phyloP scores from a whole-genome alignment of 2,888 invertebrate genomes.

The Lordiphosa andalusiaca region DNA sequence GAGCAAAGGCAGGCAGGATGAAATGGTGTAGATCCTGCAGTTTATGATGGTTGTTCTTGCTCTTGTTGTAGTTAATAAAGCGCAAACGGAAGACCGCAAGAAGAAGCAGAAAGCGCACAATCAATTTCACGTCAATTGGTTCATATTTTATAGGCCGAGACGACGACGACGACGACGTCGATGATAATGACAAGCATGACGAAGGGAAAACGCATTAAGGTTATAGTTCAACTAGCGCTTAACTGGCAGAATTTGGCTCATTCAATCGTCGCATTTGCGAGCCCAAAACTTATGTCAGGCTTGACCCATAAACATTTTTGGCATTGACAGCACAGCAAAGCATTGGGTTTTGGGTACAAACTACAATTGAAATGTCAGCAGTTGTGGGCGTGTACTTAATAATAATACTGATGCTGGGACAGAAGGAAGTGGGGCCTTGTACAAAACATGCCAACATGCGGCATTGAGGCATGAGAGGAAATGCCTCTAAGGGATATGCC shows the following conservation, averaged over 20 bases:
- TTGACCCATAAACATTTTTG: conserved; percentile 55
- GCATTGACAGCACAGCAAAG: conserved; percentile 34
- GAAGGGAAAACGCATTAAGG: conserved; percentile 49
- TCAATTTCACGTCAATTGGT: conserved; percentile 75
- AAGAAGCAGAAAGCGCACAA: conserved; percentile 38
- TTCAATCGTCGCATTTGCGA: background rate
- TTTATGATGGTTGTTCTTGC: conserved; percentile 58
- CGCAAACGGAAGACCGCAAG: conserved; percentile 49
- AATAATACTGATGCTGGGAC: conserved; percentile 22
- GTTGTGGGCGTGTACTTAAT: conserved; percentile 30
- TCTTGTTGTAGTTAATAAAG: conserved; percentile 62
- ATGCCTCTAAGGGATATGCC: conserved; percentile 23
- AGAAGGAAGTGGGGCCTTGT: conserved; percentile 10
- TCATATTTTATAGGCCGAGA: conserved; percentile 65
- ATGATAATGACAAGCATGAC: conserved; percentile 27
- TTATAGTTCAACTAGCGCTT: conserved; percentile 42
- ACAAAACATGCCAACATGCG: conserved; percentile 6
- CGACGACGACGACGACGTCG: conserved; percentile 16
- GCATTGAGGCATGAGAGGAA: background rate
- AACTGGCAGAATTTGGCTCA: conserved; percentile 20
- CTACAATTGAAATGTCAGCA: conserved; percentile 52
- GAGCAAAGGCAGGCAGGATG: conserved; percentile 14
- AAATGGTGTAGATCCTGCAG: conserved; percentile 40
- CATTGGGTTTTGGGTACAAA: conserved; percentile 7
- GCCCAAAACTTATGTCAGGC: conserved; percentile 34